Base-by-base conservation (phyloP, 1,140 invertebrate genomes). In the Zaprionus camerounensis region DNA sequence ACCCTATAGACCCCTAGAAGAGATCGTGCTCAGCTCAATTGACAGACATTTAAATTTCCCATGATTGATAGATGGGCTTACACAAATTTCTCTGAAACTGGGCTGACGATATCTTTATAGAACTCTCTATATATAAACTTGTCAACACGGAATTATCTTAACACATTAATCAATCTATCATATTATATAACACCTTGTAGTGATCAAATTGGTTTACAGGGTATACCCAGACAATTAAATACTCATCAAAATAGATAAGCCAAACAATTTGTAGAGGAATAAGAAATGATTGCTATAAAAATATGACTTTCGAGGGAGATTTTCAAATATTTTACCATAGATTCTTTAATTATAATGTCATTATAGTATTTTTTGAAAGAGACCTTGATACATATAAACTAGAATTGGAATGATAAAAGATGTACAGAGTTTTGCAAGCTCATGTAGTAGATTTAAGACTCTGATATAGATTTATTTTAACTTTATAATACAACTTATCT, bases 261-360 rank as follows among this genome's bases (percentile, higher is more conserved):
- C 65, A 61, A 20, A 61, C 34, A 53, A 73, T 68, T 61, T 68
- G 46, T 55, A 41, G 44, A 5, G 7, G 41, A 6, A 49, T 38
- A 28, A 36, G 17, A 34, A 70, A 57, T 58, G 6, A 70, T 70
- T 51, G 46, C 0, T 17, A 46, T 9, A 17, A n/a, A 20, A 17
- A 46, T 17, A 17, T 1, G 0, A 9, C 9, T 41, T 41, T n/a
- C 5, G 0, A 6, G 38, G 5, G 38, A n/a, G 15, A 7, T 7
- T n/a, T n/a, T n/a, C 5, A n/a, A n/a, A 41, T 41, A 41, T 41
- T n/a, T 41, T 41, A 41, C 5, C 5, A 6, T 15, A 41, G 13
- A n/a, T 41, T 15, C 2, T 41, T 41, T 5, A n/a, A n/a, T 41
- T 41, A 5, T 6, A n/a, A 41, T 41, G 15, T n/a, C 15, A 41